These are phyloP conservation scores for Periphyllus acericola DNA, from an alignment of 2,888 invertebrate genomes.

Conservation along the genomic window DNA sequence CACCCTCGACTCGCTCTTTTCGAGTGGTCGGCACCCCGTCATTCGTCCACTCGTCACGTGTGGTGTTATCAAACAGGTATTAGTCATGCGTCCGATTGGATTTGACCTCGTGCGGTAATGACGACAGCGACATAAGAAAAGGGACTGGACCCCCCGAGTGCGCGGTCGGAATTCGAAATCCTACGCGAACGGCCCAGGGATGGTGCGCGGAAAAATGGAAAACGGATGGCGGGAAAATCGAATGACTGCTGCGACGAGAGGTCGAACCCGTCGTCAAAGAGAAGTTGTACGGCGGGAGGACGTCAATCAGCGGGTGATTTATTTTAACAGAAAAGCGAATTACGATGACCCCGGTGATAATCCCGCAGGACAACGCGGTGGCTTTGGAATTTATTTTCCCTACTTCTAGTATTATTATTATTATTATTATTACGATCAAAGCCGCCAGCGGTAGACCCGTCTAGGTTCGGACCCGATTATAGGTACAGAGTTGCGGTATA, in stretches of 20 bases:
- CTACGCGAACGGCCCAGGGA: neutral
- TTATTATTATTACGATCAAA: neutral
- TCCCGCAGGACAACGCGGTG: neutral
- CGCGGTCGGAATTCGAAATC: conserved; percentile 42
- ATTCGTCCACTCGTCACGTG: neutral
- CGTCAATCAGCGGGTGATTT: neutral
- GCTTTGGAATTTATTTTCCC: neutral
- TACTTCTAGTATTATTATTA: neutral
- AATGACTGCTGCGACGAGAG: conserved; percentile 4
- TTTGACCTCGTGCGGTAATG: conserved; percentile 17
- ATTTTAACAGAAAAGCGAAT: neutral
- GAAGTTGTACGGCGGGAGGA: neutral
- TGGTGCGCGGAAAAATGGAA: neutral
- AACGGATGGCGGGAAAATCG: conserved; percentile 36
- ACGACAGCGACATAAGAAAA: neutral
- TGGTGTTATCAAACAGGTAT: conserved; percentile 12
- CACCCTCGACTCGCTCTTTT: neutral
- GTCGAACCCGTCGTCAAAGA: neutral
- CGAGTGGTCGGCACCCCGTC: neutral
- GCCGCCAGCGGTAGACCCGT: too few relatives aligned
- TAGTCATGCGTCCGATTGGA: conserved; percentile 29
- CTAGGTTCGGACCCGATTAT: too few relatives aligned
- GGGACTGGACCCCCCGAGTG: neutral
- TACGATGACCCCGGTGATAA: neutral
- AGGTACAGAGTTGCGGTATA: too few relatives aligned